phyloP scores from a whole-genome alignment of 2,797 vertebrate genomes.

The Helarctos malayanus region DNA sequence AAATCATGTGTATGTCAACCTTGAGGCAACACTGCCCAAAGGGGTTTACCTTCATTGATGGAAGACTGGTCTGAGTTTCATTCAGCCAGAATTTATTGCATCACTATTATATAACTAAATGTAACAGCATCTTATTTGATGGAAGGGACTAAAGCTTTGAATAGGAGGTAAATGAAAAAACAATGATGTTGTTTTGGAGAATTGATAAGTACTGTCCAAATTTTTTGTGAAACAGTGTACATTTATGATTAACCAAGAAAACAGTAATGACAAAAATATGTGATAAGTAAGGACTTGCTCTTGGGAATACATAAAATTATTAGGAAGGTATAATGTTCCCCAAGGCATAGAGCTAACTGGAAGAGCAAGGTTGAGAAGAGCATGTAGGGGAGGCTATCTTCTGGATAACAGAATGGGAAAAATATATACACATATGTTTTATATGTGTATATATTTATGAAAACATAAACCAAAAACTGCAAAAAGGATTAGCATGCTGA shows the following conservation, averaged over 20 bases:
- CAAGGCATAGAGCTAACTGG: background rate
- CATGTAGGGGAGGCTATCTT: background rate
- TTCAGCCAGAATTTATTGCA: background rate
- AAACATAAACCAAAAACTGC: background rate
- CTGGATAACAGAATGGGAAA: background rate
- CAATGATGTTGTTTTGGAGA: background rate
- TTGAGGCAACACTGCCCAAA: background rate
- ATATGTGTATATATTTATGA: background rate
- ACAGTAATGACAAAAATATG: background rate
- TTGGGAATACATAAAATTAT: background rate
- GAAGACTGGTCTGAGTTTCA: background rate
- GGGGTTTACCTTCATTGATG: background rate
- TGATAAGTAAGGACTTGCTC: background rate
- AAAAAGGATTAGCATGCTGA: background rate
- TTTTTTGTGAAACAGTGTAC: background rate
- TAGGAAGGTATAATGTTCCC: background rate
- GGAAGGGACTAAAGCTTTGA: background rate
- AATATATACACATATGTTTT: background rate
- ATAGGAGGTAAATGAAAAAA: background rate
- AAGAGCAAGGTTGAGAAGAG: background rate
- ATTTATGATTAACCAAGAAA: background rate
- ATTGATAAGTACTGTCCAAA: background rate
- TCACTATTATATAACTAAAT: background rate
- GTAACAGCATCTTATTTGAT: background rate
- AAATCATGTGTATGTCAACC: background rate